A percentile compares a stretch with the other conserved stretches of the same genome.
phyloP scores from a whole-genome alignment of 2,797 vertebrate genomes.

The Valencia hispanica region DNA sequence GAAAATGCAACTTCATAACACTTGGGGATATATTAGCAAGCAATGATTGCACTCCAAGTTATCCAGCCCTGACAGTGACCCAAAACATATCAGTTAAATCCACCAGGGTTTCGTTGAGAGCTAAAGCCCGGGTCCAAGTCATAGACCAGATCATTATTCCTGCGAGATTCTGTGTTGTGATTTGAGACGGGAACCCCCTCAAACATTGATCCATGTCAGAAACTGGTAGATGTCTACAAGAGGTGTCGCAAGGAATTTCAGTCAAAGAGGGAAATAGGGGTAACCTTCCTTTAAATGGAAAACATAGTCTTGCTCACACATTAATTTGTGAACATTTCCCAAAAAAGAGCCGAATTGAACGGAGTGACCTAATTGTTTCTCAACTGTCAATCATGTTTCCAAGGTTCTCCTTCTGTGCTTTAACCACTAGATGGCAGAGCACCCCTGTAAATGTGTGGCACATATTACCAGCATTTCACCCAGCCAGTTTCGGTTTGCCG shows the following conservation, averaged over 20 bases:
- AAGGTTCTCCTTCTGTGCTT: neutral
- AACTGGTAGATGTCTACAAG: too few relatives aligned
- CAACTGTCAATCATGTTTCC: neutral
- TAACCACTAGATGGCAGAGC: constrained; percentile 55
- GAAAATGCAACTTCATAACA: neutral
- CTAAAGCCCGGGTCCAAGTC: too few relatives aligned
- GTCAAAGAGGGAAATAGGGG: neutral
- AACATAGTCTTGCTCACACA: neutral
- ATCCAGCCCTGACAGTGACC: too few relatives aligned
- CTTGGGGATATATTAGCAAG: neutral
- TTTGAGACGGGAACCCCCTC: too few relatives aligned
- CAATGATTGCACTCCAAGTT: neutral
- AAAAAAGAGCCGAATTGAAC: neutral
- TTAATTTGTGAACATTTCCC: too few relatives aligned
- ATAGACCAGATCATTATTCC: too few relatives aligned
- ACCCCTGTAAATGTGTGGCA: constrained; percentile 2
- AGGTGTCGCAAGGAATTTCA: too few relatives aligned
- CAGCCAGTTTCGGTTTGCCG: constrained; percentile 9
- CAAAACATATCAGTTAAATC: neutral
- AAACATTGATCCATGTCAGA: too few relatives aligned
- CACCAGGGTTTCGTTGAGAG: too few relatives aligned
- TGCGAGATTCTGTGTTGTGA: too few relatives aligned
- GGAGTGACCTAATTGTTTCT: neutral
- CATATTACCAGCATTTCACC: neutral
- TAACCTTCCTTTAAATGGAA: neutral